These are phyloP conservation scores for Cheilosia urbana DNA, from an alignment of 2,888 invertebrate genomes.

Conservation along the genomic window DNA sequence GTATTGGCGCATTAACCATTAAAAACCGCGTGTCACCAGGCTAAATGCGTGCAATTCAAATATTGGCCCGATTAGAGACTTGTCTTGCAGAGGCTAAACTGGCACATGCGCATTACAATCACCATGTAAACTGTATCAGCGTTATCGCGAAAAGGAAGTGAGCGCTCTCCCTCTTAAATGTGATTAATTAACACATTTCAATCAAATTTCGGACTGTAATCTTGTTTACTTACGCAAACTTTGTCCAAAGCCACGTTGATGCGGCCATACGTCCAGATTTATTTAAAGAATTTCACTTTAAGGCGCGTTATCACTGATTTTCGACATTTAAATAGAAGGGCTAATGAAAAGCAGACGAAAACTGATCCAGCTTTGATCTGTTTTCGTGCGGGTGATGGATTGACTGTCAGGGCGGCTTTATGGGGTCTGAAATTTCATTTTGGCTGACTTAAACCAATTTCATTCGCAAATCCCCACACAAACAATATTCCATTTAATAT, in stretches of 20 bases:
- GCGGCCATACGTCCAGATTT: neutral
- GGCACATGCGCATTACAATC: neutral
- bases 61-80: neutral
- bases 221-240: slow-evolving; percentile 31
- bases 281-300: neutral
- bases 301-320: slow-evolving; percentile 2
- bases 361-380: slow-evolving; percentile 20
- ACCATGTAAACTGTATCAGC: neutral
- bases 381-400: slow-evolving; percentile 2
- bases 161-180: neutral
- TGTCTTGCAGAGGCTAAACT: neutral
- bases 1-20: neutral
- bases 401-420: neutral
- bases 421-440: neutral
- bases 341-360: neutral
- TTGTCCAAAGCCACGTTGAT: neutral
- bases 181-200: slow-evolving; percentile 6
- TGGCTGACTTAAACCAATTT: neutral
- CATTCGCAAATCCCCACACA: too few relatives aligned
- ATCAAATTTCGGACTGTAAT: slow-evolving; percentile 5
- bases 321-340: slow-evolving; percentile 16
- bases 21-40: slow-evolving; percentile 5
- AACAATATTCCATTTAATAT: neutral
- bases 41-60: neutral
- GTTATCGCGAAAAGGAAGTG: neutral